A percentile compares a stretch with the other conserved stretches of the same genome.
phyloP scores from a whole-genome alignment of 2,888 invertebrate genomes.

The Sinohyriopsis cumingii region DNA sequence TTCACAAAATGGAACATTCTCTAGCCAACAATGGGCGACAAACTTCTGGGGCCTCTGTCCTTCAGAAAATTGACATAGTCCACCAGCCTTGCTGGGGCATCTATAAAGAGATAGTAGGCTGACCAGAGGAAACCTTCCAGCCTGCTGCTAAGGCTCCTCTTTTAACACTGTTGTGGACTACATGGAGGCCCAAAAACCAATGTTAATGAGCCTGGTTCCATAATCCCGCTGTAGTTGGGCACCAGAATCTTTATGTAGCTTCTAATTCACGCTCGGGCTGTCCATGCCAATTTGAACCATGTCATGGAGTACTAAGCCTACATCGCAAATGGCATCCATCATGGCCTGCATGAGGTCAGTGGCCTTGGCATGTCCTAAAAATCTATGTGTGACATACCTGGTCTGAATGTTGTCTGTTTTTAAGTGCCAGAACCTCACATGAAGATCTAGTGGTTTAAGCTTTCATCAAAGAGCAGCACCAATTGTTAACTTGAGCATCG shows the following conservation, averaged over 20 bases:
- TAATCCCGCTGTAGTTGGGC: slow-evolving; percentile 13
- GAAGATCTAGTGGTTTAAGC: slow-evolving; percentile 37
- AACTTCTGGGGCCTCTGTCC: slow-evolving; percentile 49
- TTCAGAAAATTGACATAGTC: background rate
- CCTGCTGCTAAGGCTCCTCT: slow-evolving; percentile 7
- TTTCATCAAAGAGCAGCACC: slow-evolving; percentile 31
- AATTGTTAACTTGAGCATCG: slow-evolving; percentile 2
- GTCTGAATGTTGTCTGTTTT: slow-evolving; percentile 16
- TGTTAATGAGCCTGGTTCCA: slow-evolving; percentile 17
- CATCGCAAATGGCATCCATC: slow-evolving; percentile 5
- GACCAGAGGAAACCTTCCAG: slow-evolving; percentile 36
- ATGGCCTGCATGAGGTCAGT: slow-evolving; percentile 4
- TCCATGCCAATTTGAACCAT: slow-evolving; percentile 29
- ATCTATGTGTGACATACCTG: slow-evolving; percentile 24
- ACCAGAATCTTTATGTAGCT: slow-evolving; percentile 10
- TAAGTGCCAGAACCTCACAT: slow-evolving; percentile 27
- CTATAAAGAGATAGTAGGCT: slow-evolving; percentile 50
- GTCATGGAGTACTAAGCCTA: background rate
- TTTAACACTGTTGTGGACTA: slow-evolving; percentile 13
- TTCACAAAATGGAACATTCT: slow-evolving; percentile 15
- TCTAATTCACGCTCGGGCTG: slow-evolving; percentile 27
- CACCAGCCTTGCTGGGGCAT: slow-evolving; percentile 43
- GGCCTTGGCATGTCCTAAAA: slow-evolving; percentile 8
- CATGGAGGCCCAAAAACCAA: slow-evolving; percentile 30
- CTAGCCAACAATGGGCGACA: slow-evolving; percentile 17